Conservation (phyloP, 2,797 vertebrate species). For the Ceryle rudis region DNA sequence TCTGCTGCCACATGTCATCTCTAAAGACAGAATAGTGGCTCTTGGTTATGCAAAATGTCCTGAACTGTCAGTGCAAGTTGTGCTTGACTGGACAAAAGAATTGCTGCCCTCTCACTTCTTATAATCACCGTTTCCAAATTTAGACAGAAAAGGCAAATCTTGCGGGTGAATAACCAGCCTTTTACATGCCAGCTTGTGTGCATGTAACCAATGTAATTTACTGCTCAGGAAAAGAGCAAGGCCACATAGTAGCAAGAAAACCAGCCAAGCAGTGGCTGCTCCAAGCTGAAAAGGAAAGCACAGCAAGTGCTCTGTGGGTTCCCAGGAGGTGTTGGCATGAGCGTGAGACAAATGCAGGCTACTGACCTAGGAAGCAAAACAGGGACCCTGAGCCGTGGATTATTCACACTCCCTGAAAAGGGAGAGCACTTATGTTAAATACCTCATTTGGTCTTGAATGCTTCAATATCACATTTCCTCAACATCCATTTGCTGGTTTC, state of each 20-base stretch:
- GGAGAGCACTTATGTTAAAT: rapidly evolving
- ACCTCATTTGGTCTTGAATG: rapidly evolving
- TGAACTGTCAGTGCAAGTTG: background rate
- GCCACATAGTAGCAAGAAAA: background rate
- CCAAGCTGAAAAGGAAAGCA: background rate
- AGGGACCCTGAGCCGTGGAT: rapidly evolving
- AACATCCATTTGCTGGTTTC: background rate
- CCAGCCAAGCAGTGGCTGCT: background rate
- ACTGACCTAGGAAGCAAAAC: background rate
- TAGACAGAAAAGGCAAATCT: background rate
- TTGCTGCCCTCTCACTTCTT: background rate
- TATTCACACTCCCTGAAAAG: background rate
- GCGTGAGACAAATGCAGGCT: background rate
- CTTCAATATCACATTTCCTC: background rate
- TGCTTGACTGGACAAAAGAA: background rate
- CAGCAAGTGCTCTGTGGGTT: background rate
- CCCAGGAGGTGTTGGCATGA: background rate
- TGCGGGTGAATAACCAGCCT: background rate
- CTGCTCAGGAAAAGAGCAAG: background rate
- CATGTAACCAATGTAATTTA: background rate
- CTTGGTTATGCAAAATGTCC: background rate
- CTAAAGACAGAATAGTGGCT: background rate
- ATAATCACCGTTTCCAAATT: background rate
- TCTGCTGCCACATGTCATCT: background rate
- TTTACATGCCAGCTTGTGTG: background rate